Percentiles rank a stretch among this genome's conserved stretches.
phyloP scores from a whole-genome alignment of 2,113 vertebrate species.

The Rhea americana region DNA sequence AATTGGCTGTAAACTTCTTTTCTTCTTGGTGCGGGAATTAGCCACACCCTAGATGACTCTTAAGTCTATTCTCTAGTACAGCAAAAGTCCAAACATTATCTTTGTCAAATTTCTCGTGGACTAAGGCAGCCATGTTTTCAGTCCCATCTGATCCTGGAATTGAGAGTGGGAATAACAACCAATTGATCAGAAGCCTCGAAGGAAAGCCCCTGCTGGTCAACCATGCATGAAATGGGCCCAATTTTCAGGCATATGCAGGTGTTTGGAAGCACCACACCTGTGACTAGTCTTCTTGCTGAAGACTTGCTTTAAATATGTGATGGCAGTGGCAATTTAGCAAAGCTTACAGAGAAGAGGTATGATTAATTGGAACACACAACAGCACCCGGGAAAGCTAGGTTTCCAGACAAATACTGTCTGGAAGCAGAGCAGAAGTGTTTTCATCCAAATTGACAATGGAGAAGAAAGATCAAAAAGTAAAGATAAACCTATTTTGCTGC shows the following conservation, averaged over 20 bases:
- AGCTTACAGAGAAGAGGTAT: background rate
- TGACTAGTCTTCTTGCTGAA: background rate
- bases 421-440: background rate
- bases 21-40: background rate
- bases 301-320: background rate
- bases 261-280: background rate
- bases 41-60: background rate
- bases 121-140: background rate
- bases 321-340: background rate
- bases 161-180: background rate
- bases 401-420: background rate
- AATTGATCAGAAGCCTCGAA: background rate
- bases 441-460: background rate
- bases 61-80: background rate
- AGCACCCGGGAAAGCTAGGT: background rate
- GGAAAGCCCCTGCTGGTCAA: constrained; percentile 6
- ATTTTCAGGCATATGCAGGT: background rate
- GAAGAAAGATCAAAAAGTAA: constrained; percentile 48
- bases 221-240: background rate
- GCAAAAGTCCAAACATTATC: background rate
- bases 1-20: background rate
- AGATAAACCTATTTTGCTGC: constrained; percentile 45
- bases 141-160: background rate
- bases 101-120: background rate
- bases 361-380: background rate